Evolutionary conservation across 2,888 invertebrate species (phyloP), one percentile per base, ranked within the genome.

Genomic region (Caenorhabditis uteleia): DNA sequence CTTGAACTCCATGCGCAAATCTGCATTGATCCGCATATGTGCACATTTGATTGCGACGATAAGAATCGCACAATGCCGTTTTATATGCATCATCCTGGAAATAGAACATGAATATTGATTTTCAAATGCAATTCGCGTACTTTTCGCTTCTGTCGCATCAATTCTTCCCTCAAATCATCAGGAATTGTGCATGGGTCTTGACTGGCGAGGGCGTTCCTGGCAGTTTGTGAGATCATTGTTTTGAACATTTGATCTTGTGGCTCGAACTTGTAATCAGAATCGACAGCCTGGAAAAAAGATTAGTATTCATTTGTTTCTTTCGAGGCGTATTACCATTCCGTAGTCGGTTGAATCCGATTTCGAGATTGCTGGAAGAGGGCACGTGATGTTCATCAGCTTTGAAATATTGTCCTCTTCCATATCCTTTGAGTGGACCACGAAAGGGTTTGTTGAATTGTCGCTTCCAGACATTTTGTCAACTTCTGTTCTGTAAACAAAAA

Each of bases 121-220:
- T 39, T 42, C 5, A n/a, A 20, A 48, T 38, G 20, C n/a, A 20
- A 26, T 6, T 12, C 6, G 8, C 23, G 26, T 31, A 54, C 66
- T 49, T 70, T 72, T 39, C 74, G 31, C 54, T 67, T 70, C 39
- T 64, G 50, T 26, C 70, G 46, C 61, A 61, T 49, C 16, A 70
- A 12, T 14, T 56, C 54, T 2, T 71, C 71, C 14, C 74, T 61
- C 42, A 68, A 62, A 33, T 72, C 71, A 48, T 74, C 74, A 2
- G 69, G 54, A 42, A 71, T 50, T 8, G 40, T 36, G 44, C 58
- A 61, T 2, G 60, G 65, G 46, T 71, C 70, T 23, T 55, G 62
- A 20, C 16, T 54, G 47, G 27, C 43, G 20, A 60, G 23, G 1
- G 51, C 34, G 38, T 39, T 95, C 95, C 86, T 90, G 91, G 60